Percentiles rank a stretch among this genome's conserved stretches.
Conservation (phyloP, 2,888 invertebrate species). For the Eupithecia exiguata region DNA sequence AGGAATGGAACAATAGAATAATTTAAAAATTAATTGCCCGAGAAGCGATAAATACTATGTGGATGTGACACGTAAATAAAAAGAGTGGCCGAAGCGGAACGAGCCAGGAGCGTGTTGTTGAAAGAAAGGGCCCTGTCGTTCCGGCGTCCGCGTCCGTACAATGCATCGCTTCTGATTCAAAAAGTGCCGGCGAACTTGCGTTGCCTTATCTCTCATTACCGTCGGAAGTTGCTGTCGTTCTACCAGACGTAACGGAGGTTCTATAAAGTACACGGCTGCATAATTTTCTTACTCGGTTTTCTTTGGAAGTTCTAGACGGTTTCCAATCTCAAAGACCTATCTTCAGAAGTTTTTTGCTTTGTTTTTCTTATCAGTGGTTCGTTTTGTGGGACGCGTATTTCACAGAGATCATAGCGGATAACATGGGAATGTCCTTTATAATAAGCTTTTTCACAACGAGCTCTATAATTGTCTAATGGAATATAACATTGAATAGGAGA, state of each 20-base stretch:
- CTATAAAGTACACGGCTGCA: constrained; percentile 38
- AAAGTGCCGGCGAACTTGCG: constrained; percentile 67
- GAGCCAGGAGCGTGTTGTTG: constrained; percentile 51
- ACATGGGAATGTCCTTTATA: background rate
- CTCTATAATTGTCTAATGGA: background rate
- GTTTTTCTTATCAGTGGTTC: constrained; percentile 1
- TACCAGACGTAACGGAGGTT: constrained; percentile 50
- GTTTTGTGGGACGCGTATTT: background rate
- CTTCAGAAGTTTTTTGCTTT: constrained; percentile 24
- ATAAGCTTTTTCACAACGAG: background rate
- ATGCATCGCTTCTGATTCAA: constrained; percentile 64
- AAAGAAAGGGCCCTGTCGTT: constrained; percentile 71
- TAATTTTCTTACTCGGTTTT: constrained; percentile 13
- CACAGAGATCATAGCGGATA: background rate
- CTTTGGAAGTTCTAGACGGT: constrained; percentile 6
- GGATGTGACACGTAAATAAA: constrained; percentile 74
- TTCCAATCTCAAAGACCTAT: constrained; percentile 1
- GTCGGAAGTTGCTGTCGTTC: constrained; percentile 63
- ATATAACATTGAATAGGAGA: background rate
- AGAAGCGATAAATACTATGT: constrained; percentile 75
- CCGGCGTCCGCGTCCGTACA: constrained; percentile 69
- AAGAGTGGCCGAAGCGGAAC: constrained; percentile 70
- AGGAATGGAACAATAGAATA: constrained; percentile 62
- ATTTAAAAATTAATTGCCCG: constrained; percentile 76
- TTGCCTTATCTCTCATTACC: constrained; percentile 69